These are phyloP conservation scores for Chroicocephalus ridibundus DNA, from an alignment of 2,113 vertebrate genomes.

Conservation along the genomic window DNA sequence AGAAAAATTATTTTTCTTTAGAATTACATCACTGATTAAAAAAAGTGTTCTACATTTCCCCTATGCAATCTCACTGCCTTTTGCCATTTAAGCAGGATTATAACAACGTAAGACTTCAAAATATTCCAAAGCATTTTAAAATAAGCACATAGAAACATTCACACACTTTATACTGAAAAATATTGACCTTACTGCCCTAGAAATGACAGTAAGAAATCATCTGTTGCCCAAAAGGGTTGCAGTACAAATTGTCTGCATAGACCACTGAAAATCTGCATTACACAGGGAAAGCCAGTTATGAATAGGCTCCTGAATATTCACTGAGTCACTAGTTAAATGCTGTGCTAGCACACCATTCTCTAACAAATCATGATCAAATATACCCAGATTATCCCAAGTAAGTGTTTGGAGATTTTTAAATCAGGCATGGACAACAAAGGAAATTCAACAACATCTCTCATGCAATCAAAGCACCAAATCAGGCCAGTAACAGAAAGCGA, in stretches of 20 bases:
- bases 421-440: neutral
- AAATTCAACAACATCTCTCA: neutral
- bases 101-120: neutral
- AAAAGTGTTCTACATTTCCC: neutral
- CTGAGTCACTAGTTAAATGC: neutral
- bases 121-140: neutral
- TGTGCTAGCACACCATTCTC: neutral
- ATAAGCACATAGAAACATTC: neutral
- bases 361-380: neutral
- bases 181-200: neutral
- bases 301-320: neutral
- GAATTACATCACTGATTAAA: neutral
- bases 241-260: neutral
- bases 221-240: neutral
- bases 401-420: neutral
- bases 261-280: neutral
- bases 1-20: neutral
- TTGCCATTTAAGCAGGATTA: neutral
- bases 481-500: neutral
- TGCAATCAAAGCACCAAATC: neutral
- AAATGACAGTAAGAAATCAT: neutral
- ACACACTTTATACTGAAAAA: neutral
- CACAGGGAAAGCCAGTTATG: neutral
- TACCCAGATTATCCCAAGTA: neutral
- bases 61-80: neutral